Evolutionary conservation across 2,888 invertebrate species (phyloP), one percentile per base, ranked within the genome.

Genomic region (Hirtodrosophila cameraria): DNA sequence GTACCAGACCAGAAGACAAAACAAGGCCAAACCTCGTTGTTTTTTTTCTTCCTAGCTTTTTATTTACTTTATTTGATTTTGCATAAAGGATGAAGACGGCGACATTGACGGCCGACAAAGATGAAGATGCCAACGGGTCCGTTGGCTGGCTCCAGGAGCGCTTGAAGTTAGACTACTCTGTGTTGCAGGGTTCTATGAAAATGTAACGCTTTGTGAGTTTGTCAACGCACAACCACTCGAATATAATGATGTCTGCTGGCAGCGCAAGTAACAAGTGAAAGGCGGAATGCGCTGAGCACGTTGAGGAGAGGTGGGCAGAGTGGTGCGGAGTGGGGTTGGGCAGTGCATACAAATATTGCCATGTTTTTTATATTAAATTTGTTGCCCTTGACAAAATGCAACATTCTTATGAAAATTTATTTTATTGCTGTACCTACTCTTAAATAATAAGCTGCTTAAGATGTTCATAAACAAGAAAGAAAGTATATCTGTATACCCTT

Each of bases 161-260:
- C 28, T 28, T 15, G 6, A 2, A 13, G 11, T 12, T 27, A 12
- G 18, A 6, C 15, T 13, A 12, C 11, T 18, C 28, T 11, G 1
- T 36, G 18, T n/a, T n/a, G n/a, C n/a, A n/a, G n/a, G n/a, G n/a
- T n/a, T n/a, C 43, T 31, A 58, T 30, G 43, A 54, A 64, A 61
- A 62, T 55, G 60, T 64, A 63, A 63, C 63, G 85, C 81, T 74
- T 66, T 74, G 68, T 62, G 71, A 86, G 87, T 84, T 80, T 84
- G 84, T 86, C 78, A 70, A 68, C 78, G 78, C 65, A 66, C 63
- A 68, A 52, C 54, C 75, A 81, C 87, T 86, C 54, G 58, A 70
- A 52, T 68, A 86, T 81, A 81, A 81, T 86, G 81, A 84, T 81
- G 81, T 84, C 85, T 84, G 67, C 65, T 54, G 52, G 27, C 57